Evolutionary conservation across 2,113 vertebrate species (phyloP), one percentile per base, ranked within the genome.

Genomic region (Gasterosteus aculeatus): DNA sequence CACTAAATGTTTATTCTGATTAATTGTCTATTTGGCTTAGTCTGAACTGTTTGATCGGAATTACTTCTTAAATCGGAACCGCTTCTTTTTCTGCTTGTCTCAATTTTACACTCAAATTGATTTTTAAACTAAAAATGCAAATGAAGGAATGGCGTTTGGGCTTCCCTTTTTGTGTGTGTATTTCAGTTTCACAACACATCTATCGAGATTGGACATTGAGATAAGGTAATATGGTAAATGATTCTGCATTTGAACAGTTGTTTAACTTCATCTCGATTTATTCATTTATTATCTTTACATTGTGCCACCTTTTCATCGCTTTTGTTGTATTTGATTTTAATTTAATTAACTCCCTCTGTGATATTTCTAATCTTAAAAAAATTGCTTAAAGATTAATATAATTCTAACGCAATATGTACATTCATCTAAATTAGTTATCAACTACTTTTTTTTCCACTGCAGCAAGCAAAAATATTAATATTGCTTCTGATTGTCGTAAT

Each of bases 31-130:
- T 71, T 78, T 70, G 63, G 65, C 42, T n/a, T 18, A 9, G n/a
- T 72, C 66, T 67, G 62, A 19, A 18, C 14, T 70, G 19, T 72
- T 57, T 67, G 18, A n/a, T 77, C 10, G 3, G 38, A 75, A 57
- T 69, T 56, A 58, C 0, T 57, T 46, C 54, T 69, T 53, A 18
- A 42, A 38, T 70, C 22, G 69, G 59, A 70, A 67, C 22, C 53
- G 57, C 49, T 76, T 53, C 22, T 57, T 81, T 54, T 42, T 33
- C 18, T 26, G 6, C 22, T 65, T 33, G 41, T 35, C 15, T 60
- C 38, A 11, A 5, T 3, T 19, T 67, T 7, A 62, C 29, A 72
- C 53, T 22, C 60, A 46, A 9, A 54, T 26, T 22, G n/a, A 35
- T 71, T 49, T 12, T 31, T 44, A 58, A 47, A 41, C 54, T 22